Percentiles rank a stretch among this genome's conserved stretches.
Evolutionary conservation across 1,140 invertebrate genomes (phyloP).

Genomic region (Zaprionus davidi): DNA sequence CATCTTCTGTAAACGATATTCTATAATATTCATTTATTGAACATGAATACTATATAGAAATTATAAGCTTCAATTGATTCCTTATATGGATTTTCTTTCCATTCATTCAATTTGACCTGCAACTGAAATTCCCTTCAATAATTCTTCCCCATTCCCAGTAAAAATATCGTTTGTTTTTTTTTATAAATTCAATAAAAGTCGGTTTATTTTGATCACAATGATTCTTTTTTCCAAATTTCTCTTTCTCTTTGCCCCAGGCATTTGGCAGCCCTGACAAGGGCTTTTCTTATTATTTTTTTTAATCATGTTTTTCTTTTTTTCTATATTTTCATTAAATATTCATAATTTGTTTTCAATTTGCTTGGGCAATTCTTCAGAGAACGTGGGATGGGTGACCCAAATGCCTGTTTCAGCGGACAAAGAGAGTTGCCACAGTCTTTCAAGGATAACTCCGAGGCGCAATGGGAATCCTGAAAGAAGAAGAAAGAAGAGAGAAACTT

Average conservation of each 20-base stretch:
- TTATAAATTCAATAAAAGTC: constrained; percentile 76
- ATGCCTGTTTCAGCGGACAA: constrained; percentile 29
- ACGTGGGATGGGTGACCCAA: constrained; percentile 21
- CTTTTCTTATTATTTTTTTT: constrained; percentile 38
- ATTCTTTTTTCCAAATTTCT: constrained; percentile 68
- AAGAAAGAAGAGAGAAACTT: not conserved
- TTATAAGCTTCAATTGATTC: too few relatives aligned
- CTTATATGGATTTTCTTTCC: not conserved
- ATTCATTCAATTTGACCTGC: not conserved
- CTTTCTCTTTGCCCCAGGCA: constrained; percentile 70
- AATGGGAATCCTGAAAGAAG: constrained; percentile 44
- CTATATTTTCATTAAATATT: constrained; percentile 16
- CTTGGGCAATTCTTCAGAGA: constrained; percentile 1
- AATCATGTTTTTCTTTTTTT: constrained; percentile 26
- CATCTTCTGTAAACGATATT: too few relatives aligned
- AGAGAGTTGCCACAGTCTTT: constrained; percentile 57
- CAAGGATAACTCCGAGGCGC: constrained; percentile 52
- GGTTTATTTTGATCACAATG: constrained; percentile 79
- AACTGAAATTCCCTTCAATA: not conserved
- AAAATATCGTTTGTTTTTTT: constrained; percentile 3
- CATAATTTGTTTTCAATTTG: constrained; percentile 20
- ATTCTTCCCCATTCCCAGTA: not conserved
- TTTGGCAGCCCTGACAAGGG: constrained; percentile 76
- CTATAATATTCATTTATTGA: too few relatives aligned
- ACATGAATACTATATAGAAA: too few relatives aligned